Percentiles rank a stretch among this genome's conserved stretches.
These are phyloP conservation scores for Gobionotothen gibberifrons DNA, from an alignment of 2,797 vertebrate genomes.

Conservation along the genomic window DNA sequence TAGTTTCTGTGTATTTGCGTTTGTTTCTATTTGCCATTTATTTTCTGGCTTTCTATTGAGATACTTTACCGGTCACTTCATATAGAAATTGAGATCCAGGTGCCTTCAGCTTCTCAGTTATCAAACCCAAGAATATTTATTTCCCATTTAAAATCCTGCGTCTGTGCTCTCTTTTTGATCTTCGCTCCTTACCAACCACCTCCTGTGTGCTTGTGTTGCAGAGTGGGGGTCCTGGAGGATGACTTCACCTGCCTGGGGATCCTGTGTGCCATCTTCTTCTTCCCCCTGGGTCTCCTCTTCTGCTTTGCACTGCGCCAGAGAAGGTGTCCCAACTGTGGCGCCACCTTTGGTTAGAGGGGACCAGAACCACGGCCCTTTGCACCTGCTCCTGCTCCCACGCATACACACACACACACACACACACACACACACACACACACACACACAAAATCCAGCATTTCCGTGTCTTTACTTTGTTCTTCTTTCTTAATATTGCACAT, in stretches of 20 bases:
- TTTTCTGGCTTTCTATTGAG: neutral
- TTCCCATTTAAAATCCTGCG: too few species aligned
- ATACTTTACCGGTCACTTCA: neutral
- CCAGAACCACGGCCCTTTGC: conserved; percentile 66
- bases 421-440: neutral
- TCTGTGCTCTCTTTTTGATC: too few species aligned
- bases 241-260: conserved; percentile 98
- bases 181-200: too few species aligned
- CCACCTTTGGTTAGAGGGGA: conserved; percentile 92
- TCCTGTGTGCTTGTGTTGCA: conserved; percentile 62
- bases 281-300: conserved; percentile 97
- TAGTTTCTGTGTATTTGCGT: too few species aligned
- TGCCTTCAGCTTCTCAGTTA: too few species aligned
- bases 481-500: conserved; percentile 66
- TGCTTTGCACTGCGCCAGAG: conserved; percentile 97
- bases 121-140: too few species aligned
- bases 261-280: conserved; percentile 96
- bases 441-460: conserved; percentile 31
- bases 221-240: conserved; percentile 97
- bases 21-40: too few species aligned
- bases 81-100: neutral
- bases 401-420: neutral
- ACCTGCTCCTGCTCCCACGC: neutral
- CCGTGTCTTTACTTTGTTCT: conserved; percentile 32
- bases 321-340: conserved; percentile 97